A percentile compares a stretch with the other conserved stretches of the same genome.
Conservation (phyloP, 2,113 vertebrate species). For the Lynx canadensis region DNA sequence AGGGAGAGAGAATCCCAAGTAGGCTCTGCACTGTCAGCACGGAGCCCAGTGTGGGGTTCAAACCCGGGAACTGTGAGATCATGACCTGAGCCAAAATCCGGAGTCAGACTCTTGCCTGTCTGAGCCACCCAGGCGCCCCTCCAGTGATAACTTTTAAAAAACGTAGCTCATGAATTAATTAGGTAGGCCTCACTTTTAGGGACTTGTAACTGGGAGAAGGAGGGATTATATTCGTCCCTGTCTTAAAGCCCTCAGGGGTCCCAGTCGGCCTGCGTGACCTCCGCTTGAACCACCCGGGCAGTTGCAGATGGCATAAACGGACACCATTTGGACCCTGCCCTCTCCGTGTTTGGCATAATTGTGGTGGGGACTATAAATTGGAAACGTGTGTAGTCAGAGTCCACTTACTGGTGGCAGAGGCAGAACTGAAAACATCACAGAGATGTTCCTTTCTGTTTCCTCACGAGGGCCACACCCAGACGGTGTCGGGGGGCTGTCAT, state of each 20-base stretch:
- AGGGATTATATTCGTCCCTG: neutral
- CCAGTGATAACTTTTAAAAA: neutral
- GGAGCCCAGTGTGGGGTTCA: no score
- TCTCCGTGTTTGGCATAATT: neutral
- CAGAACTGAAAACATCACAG: neutral
- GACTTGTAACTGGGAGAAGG: neutral
- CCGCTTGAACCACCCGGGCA: neutral
- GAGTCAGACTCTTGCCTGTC: no score
- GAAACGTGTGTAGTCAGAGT: rapidly evolving
- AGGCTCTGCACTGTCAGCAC: no score
- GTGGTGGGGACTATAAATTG: neutral
- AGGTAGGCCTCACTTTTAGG: neutral
- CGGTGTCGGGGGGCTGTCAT: no score
- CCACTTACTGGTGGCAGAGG: neutral
- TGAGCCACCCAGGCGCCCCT: no score
- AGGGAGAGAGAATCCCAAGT: no score
- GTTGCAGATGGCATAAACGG: neutral
- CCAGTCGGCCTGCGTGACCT: neutral
- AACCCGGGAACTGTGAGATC: no score
- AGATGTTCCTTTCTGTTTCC: neutral
- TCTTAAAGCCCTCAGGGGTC: neutral
- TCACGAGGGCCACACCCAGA: rapidly evolving
- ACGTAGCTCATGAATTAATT: neutral
- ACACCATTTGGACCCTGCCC: neutral
- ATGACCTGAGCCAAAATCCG: no score